Evolutionary conservation across 2,113 vertebrate genomes (phyloP), one percentile per base, ranked within the genome.

Genomic region (Osmerus eperlanus): DNA sequence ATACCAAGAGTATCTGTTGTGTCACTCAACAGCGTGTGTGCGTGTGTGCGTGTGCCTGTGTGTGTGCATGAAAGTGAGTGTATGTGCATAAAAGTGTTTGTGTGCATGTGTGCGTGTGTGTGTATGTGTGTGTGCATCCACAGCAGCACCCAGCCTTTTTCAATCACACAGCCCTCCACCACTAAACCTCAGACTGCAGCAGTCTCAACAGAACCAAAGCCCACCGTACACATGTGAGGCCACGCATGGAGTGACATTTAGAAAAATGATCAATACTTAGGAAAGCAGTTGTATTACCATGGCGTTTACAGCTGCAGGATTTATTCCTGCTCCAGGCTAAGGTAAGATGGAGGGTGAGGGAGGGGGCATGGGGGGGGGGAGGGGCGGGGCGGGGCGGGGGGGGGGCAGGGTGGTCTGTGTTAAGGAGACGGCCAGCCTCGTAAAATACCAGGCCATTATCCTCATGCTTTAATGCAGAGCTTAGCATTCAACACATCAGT

Each of bases 401-500:
- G 32, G 64, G 16, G 8, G 32, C n/a, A n/a, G 28, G 11, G 28
- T 56, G 68, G 79, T 85, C 76, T 75, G 83, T 85, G 86, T 86
- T 1, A 1, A 77, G 75, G 83, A 87, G 77, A 86, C 81, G 83
- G 76, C 84, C 68, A 84, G 79, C 70, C 85, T 89, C 84, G 84
- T 91, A 92, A 94, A 93, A 91, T 83, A 91, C 74, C 77, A 85
- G 88, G 76, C 83, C 84, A 89, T 93, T 94, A 89, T 84, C 72
- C 81, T 68, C 61, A 65, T 84, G 85, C 85, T 88, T 91, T 92
- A 94, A 93, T 91, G 86, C 75, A 79, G 81, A 92, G 88, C 60
- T 89, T 86, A 78, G 72, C 83, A 91, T 91, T 91, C 83, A 85
- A 82, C 82, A 88, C 86, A 91, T 90, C 82, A 81, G 69, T 88